A percentile compares a stretch with the other conserved stretches of the same genome.
Conservation (phyloP, 2,113 vertebrate species). For the Hemicordylus capensis region DNA sequence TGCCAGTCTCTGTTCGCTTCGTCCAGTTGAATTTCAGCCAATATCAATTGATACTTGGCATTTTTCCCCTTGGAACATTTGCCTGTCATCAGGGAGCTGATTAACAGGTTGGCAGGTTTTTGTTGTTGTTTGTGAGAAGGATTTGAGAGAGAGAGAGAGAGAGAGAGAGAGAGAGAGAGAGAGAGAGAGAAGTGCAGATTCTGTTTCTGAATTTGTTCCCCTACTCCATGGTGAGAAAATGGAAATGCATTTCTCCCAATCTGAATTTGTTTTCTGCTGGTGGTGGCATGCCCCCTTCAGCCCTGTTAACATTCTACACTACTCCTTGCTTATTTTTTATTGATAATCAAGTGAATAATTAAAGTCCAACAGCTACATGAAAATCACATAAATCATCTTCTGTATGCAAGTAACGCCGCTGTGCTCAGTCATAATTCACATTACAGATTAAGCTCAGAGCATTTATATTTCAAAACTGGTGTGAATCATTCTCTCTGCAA, state of each 20-base stretch:
- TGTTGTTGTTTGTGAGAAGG: slow-evolving; percentile 59
- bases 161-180: no score
- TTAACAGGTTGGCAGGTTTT: slow-evolving; percentile 73
- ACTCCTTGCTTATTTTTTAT: slow-evolving; percentile 76
- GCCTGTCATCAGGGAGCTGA: slow-evolving; percentile 73
- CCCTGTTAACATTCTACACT: slow-evolving; percentile 57
- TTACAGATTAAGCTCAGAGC: slow-evolving; percentile 67
- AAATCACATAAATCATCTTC: slow-evolving; percentile 73
- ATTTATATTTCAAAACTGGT: slow-evolving; percentile 55
- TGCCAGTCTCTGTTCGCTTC: slow-evolving; percentile 73
- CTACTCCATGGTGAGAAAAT: slow-evolving; percentile 40
- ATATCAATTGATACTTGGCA: slow-evolving; percentile 77
- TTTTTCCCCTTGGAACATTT: slow-evolving; percentile 72
- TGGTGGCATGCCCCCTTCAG: slow-evolving; percentile 47
- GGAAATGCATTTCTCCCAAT: neutral
- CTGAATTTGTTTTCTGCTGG: slow-evolving; percentile 39
- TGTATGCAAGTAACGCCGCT: slow-evolving; percentile 53
- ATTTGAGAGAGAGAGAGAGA: slow-evolving; percentile 25
- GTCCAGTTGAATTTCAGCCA: slow-evolving; percentile 76
- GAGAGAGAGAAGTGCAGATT: slow-evolving; percentile 60
- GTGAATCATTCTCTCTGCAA: slow-evolving; percentile 34
- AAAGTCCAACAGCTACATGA: slow-evolving; percentile 70
- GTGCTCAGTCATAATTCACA: slow-evolving; percentile 54
- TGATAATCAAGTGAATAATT: slow-evolving; percentile 82
- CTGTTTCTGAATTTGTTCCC: slow-evolving; percentile 58